Base-by-base conservation (phyloP, 2,113 vertebrate genomes). In the Protobothrops mucrosquamatus region DNA sequence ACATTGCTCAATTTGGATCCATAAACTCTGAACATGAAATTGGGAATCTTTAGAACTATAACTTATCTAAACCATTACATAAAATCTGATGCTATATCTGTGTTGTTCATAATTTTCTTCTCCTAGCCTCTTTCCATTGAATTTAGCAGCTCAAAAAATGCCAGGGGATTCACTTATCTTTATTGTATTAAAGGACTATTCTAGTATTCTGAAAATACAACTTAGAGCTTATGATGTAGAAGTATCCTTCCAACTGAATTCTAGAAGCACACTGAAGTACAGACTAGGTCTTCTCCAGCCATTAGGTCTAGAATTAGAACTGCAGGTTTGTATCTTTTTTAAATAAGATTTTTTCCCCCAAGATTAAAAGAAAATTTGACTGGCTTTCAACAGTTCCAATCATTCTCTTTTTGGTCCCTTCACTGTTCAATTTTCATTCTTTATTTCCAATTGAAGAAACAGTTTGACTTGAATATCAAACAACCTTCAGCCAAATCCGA, bases 361-460 rank as follows among this genome's bases (percentile, higher is more conserved):
- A 69, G 59, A 64, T 51, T 51, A 74, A 74, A 29, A n/a, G 18
- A 48, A 51, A 74, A 74, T 90, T 74, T 46, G 4, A 24, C 26
- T 74, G 29, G 64, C 39, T 34, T 51, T 74, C 20, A 74, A 6
- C 11, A 43, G 5, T 57, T 57, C 23, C 29, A 12, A 22, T 34
- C 29, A 69, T 22, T 57, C 86, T 18, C 26, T 64, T 51, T 51
- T 48, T 55, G 29, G 22, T 56, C 29, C 52, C 34, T 11, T 55
- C n/a, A 88, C n/a, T n/a, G n/a, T 88, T n/a, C n/a, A 85, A 23
- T 56, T 57, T 57, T 91, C 85, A 81, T 24, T 86, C 91, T 91
- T 4, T 57, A 48, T 22, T 59, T 57, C 57, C 91, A 87, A 51
- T 55, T 59, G 74, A 55, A 86, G 46, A 57, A 86, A 74, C 12